These are phyloP conservation scores for Malurus elegans DNA, from an alignment of 2,113 vertebrate genomes.

Conservation along the genomic window DNA sequence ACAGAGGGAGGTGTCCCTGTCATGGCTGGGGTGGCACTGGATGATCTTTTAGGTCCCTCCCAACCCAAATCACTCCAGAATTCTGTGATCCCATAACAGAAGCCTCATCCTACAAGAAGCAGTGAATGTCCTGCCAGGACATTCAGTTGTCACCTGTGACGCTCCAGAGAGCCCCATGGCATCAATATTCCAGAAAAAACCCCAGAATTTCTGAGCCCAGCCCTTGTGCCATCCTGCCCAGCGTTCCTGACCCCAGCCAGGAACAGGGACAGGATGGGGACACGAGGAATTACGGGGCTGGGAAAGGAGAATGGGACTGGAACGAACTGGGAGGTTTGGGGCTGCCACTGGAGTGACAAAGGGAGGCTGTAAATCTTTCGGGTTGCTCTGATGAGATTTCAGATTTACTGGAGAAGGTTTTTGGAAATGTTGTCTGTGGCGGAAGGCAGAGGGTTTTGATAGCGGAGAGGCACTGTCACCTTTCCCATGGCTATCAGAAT, in stretches of 20 bases:
- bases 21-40: background rate
- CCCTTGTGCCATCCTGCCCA: too few relatives aligned
- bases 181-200: rapidly evolving
- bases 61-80: background rate
- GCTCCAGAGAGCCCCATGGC: rapidly evolving
- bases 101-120: background rate
- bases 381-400: background rate
- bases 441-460: background rate
- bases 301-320: background rate
- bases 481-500: background rate
- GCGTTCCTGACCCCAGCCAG: background rate
- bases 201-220: too few relatives aligned
- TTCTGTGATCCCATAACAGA: rapidly evolving
- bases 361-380: background rate
- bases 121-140: background rate
- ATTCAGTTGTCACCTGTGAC: background rate
- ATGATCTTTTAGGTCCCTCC: background rate
- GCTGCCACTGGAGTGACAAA: background rate
- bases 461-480: background rate
- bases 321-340: background rate
- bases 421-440: background rate
- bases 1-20: background rate
- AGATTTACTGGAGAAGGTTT: background rate
- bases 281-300: rapidly evolving
- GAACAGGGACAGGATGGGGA: background rate